Base-by-base conservation (phyloP, 1,140 invertebrate species). In the Whitmania pigra region DNA sequence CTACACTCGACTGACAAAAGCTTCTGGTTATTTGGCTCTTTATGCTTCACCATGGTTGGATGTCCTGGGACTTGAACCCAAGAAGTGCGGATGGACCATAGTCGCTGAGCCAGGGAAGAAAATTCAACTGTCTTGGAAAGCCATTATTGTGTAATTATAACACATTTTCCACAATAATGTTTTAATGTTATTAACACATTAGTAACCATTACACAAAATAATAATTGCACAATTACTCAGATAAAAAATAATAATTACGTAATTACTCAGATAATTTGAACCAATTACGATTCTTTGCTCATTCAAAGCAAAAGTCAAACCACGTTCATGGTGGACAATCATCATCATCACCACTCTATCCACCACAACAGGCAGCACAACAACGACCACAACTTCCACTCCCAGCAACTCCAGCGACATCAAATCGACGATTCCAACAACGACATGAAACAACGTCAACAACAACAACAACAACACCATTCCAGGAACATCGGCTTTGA, bases 81-180 rank as follows among this genome's bases (percentile, higher is more conserved):
- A 11, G 36, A 36, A 31, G 25, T 68, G 67, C 17, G 29, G 67
- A 31, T 68, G 69, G 69, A 70, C 69, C n/a, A 70, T 70, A 43
- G 69, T 54, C 15, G 53, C 69, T 36, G 69, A 70, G 7, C 43
- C n/a, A 17, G 69, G 69, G n/a, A 36, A 49, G 25, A 49, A 54
- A 53, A 40, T 70, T 25, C 31, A 25, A 13, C 6, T 70, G 31
- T 49, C 36, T 7, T 70, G 69, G 69, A 49, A 54, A 49, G 22
- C 49, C 57, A 63, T 63, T n/a, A 63, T 63, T 63, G 57, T 63
- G 57, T 63, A 63, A 63, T 31, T 63, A 13, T 63, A 13, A 17
- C 9, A 25, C 20, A 20, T 63, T 31, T 36, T 36, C n/a, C n/a
- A n/a, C n/a, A n/a, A n/a, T n/a, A n/a, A n/a, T n/a, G n/a, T n/a